phyloP scores from a whole-genome alignment of 2,113 vertebrate genomes.

The Notarius quadriscutis region DNA sequence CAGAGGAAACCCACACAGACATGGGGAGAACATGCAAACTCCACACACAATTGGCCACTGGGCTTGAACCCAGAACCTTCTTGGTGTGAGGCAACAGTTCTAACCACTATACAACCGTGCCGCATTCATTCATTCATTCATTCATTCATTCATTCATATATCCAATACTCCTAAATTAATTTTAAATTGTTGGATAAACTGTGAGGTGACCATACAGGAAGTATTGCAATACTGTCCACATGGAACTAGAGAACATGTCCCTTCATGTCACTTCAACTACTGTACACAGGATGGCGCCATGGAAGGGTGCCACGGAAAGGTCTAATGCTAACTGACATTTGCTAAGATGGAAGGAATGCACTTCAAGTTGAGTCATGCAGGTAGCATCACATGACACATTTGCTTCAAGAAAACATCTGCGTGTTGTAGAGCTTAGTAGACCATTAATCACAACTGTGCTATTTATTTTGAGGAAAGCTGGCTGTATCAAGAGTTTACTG shows the following conservation, averaged over 20 bases:
- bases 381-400: neutral
- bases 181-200: neutral
- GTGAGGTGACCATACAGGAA: neutral
- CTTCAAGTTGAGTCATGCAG: conserved; percentile 47
- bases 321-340: neutral
- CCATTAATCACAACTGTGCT: conserved; percentile 18
- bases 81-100: too few relatives aligned
- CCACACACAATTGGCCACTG: too few relatives aligned
- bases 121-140: neutral
- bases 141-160: too few relatives aligned
- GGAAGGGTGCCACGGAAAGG: conserved; percentile 17
- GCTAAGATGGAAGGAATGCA: conserved; percentile 40
- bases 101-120: too few relatives aligned
- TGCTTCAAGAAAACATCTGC: conserved; percentile 42
- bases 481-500: neutral
- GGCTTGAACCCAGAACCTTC: too few relatives aligned
- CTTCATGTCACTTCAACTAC: neutral
- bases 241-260: neutral
- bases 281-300: conserved; percentile 48
- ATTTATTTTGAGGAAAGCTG: conserved; percentile 9
- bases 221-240: neutral
- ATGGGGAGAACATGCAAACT: too few relatives aligned
- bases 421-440: conserved; percentile 32
- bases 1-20: too few relatives aligned
- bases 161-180: neutral